Conservation (phyloP, 1,140 invertebrate species). For the Pseudoatta argentina region DNA sequence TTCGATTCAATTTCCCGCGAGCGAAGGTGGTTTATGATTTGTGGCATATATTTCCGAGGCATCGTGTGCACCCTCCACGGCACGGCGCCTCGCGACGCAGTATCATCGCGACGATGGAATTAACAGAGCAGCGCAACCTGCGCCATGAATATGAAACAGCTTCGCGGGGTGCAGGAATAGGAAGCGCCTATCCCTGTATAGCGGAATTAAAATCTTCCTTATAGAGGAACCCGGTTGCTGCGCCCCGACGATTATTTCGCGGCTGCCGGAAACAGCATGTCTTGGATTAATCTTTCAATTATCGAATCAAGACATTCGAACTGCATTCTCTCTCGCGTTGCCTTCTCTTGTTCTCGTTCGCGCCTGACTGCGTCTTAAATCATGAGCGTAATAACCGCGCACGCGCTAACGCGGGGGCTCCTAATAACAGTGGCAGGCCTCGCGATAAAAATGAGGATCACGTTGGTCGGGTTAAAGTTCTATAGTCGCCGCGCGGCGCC, state of each 20-base stretch:
- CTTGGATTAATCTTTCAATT: slow-evolving; percentile 60
- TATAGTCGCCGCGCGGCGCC: slow-evolving; percentile 46
- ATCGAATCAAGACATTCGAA: slow-evolving; percentile 52
- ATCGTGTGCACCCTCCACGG: slow-evolving; percentile 3
- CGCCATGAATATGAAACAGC: slow-evolving; percentile 60
- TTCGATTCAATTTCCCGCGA: slow-evolving; percentile 61
- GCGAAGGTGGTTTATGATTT: slow-evolving; percentile 61
- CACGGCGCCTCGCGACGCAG: slow-evolving; percentile 37
- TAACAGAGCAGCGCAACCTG: slow-evolving; percentile 52
- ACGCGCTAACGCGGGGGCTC: slow-evolving; percentile 40
- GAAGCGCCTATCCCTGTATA: neutral
- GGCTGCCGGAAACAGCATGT: neutral
- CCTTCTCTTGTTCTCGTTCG: neutral
- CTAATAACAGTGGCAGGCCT: slow-evolving; percentile 49
- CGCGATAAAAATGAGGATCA: slow-evolving; percentile 58
- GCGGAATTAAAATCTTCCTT: slow-evolving; percentile 54
- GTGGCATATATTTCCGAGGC: slow-evolving; percentile 63
- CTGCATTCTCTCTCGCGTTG: neutral
- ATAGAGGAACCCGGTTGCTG: neutral
- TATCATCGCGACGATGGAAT: slow-evolving; percentile 60
- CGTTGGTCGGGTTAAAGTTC: slow-evolving; percentile 53
- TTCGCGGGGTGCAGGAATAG: neutral
- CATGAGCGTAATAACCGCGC: slow-evolving; percentile 50
- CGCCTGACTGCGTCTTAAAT: slow-evolving; percentile 38
- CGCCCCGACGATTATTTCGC: neutral